Evolutionary conservation across 1,140 invertebrate species (phyloP), one percentile per base, ranked within the genome.

Genomic region (Hyles vespertilio): DNA sequence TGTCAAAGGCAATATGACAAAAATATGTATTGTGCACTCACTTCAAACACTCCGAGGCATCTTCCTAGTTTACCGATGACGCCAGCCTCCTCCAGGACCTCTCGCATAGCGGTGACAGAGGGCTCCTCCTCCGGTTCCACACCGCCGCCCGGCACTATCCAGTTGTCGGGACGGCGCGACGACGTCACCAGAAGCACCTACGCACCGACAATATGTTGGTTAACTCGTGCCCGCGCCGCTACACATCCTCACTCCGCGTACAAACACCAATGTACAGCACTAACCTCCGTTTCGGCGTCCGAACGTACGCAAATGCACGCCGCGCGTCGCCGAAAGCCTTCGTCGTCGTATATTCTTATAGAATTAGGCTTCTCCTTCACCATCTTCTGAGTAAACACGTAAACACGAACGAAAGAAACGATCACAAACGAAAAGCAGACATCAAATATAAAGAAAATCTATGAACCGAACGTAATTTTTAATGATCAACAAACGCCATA

Each of bases 331-430:
- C 96, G 92, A 89, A 96, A 98, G 57, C 97, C 97, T 87, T 98
- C 97, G 75, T 96, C 93, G 89, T 99, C 97, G 89, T 98, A 98
- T 76, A 97, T 97, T 76, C 97, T 92, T 70, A 95, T 96, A 54
- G 96, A 97, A 92, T 97, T 97, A 61, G 96, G 95, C 89, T 98
- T 98, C 89, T 98, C 97, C 91, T 98, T 98, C 81, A 98, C 96
- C 96, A 97, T 98, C 90, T 92, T 92, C 56, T 51, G 77, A 81
- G 66, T 74, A 78, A 76, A 86, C 81, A 85, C 84, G 74, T 78
- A 87, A 89, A 87, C 77, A 77, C 79, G 74, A 88, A 87, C 83
- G 71, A 87, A 89, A 89, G 65, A 84, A 70, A 86, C 77, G 74
- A 85, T 84, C 77, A 87, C 74, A 77, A 89, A 89, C 79, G 73